phyloP scores from a whole-genome alignment of 2,113 vertebrate species.

The Cricetomys ansorgei region DNA sequence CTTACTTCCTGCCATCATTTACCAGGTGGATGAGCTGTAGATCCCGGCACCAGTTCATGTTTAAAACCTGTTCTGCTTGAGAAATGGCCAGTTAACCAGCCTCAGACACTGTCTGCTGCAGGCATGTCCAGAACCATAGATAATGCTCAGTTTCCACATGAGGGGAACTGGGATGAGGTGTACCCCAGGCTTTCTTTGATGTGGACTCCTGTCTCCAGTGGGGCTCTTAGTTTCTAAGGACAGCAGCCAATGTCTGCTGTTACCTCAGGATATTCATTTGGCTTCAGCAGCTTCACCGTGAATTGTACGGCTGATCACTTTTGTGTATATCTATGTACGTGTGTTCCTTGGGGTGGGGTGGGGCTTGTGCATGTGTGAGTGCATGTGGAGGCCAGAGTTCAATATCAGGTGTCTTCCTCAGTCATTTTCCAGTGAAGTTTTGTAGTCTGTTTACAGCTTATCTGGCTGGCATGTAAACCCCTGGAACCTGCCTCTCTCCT shows the following conservation, averaged over 20 bases:
- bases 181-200: neutral
- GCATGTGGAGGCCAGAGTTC: neutral
- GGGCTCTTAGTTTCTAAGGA: no score
- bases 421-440: neutral
- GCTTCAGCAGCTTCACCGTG: neutral
- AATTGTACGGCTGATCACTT: neutral
- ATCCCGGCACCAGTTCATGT: neutral
- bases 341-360: neutral
- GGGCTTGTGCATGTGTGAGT: neutral
- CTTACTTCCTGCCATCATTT: neutral
- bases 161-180: fast-evolving
- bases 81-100: neutral
- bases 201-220: neutral
- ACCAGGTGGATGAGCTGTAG: neutral
- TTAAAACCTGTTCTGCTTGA: neutral
- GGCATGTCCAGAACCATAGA: neutral
- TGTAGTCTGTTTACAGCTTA: neutral
- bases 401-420: neutral
- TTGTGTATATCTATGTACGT: neutral
- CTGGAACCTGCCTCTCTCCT: neutral
- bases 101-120: no score
- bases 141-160: neutral
- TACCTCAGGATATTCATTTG: neutral
- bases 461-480: neutral
- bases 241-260: fast-evolving